These are phyloP conservation scores for Phortica magna DNA, from an alignment of 2,888 invertebrate genomes.

Conservation along the genomic window DNA sequence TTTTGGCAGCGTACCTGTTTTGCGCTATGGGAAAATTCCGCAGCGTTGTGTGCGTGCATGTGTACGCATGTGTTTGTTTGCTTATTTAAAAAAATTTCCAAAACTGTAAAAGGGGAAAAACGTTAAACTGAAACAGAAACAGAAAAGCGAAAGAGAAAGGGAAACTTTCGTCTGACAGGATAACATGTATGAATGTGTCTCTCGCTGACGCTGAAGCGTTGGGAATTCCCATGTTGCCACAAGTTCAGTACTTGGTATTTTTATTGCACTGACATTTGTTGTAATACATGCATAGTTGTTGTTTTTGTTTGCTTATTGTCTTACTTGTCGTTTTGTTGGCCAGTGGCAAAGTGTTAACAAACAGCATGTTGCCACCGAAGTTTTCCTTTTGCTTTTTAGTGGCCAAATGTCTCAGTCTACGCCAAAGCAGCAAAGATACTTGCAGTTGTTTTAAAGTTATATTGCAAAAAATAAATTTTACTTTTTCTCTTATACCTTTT, in stretches of 20 bases:
- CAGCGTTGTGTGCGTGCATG: slow-evolving; percentile 12
- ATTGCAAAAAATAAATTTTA: too few relatives aligned
- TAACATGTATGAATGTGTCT: slow-evolving; percentile 7
- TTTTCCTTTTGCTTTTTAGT: slow-evolving; percentile 37
- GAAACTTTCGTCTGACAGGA: slow-evolving; percentile 9
- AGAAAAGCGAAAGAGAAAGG: too few relatives aligned
- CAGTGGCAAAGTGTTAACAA: slow-evolving; percentile 49
- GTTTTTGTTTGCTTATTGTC: slow-evolving; percentile 5
- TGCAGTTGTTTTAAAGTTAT: not conserved
- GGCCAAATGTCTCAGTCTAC: not conserved
- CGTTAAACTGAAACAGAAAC: not conserved
- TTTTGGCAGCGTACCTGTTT: slow-evolving; percentile 55
- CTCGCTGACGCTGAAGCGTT: not conserved
- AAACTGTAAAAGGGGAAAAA: slow-evolving; percentile 29
- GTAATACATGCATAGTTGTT: not conserved
- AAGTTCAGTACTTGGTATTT: slow-evolving; percentile 25
- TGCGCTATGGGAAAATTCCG: slow-evolving; percentile 58
- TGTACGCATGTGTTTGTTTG: slow-evolving; percentile 13
- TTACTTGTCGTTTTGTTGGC: slow-evolving; percentile 31
- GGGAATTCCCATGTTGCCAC: slow-evolving; percentile 29
- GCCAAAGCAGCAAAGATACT: not conserved
- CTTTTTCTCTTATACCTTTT: too few relatives aligned
- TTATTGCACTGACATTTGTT: slow-evolving; percentile 33
- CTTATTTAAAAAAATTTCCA: slow-evolving; percentile 8
- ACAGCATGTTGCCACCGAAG: slow-evolving; percentile 59